Conservation (phyloP, 2,888 invertebrate species). For the Apantesis nais region DNA sequence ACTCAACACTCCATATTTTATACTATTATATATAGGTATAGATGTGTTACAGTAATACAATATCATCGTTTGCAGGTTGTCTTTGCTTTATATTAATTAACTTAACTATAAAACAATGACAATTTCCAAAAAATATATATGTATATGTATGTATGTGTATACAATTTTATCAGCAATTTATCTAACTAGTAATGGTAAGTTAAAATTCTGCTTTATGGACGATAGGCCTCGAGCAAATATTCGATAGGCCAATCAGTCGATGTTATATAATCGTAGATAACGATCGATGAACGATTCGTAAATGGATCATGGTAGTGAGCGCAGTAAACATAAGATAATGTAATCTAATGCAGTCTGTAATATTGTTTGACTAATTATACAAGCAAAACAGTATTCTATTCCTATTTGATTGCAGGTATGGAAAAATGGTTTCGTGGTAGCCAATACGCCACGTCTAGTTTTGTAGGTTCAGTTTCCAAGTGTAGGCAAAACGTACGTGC, state of each 20-base stretch:
- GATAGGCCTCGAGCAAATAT: conserved; percentile 36
- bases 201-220: conserved; percentile 6
- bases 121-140: no score
- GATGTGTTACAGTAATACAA: no score
- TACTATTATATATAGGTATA: no score
- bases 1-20: no score
- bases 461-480: no score
- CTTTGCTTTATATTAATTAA: no score
- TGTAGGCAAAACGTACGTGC: no score
- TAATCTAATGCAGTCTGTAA: background rate
- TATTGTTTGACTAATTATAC: background rate
- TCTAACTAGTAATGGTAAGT: conserved; percentile 8
- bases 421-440: background rate
- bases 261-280: conserved; percentile 37
- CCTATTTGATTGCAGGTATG: background rate
- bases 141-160: no score
- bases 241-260: conserved; percentile 37
- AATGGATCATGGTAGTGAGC: conserved; percentile 17
- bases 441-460: no score
- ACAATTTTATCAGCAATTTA: conserved; percentile 8
- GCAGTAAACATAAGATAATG: background rate
- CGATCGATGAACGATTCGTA: conserved; percentile 40
- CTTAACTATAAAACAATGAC: no score
- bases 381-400: background rate
- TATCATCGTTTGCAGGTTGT: no score